These are phyloP conservation scores for Orthonevra nobilis DNA, from an alignment of 2,888 invertebrate species.

Conservation along the genomic window DNA sequence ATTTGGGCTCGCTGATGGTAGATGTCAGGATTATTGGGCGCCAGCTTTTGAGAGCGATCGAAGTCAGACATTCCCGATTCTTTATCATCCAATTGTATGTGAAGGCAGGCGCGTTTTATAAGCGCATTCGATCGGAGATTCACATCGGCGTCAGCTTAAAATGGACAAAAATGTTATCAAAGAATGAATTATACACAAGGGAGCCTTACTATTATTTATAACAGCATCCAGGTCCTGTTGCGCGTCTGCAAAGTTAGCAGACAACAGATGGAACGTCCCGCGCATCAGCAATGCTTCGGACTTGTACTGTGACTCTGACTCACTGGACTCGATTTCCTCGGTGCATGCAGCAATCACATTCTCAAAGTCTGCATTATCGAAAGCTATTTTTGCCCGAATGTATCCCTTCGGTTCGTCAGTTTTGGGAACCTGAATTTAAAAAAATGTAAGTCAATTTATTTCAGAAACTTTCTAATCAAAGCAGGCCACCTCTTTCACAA, in stretches of 20 bases:
- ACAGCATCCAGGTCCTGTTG: conserved; percentile 86
- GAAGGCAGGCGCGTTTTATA: conserved; percentile 92
- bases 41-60: conserved; percentile 87
- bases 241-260: conserved; percentile 88
- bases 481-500: conserved; percentile 80
- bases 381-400: conserved; percentile 85
- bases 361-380: conserved; percentile 87
- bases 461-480: too few relatives aligned
- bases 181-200: not conserved
- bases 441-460: too few relatives aligned
- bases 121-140: conserved; percentile 90
- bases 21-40: conserved; percentile 91
- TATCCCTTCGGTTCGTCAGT: conserved; percentile 82
- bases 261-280: conserved; percentile 90
- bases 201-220: conserved; percentile 82
- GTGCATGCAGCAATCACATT: conserved; percentile 89
- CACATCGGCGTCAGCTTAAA: conserved; percentile 81
- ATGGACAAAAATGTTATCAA: not conserved
- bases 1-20: conserved; percentile 96
- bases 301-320: conserved; percentile 83
- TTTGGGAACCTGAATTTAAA: conserved; percentile 51
- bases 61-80: conserved; percentile 90
- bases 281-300: conserved; percentile 89
- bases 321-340: conserved; percentile 86
- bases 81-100: conserved; percentile 88